Evolutionary conservation across 1,140 invertebrate genomes (phyloP), one percentile per base, ranked within the genome.

Genomic region (Dendrolimus punctatus): DNA sequence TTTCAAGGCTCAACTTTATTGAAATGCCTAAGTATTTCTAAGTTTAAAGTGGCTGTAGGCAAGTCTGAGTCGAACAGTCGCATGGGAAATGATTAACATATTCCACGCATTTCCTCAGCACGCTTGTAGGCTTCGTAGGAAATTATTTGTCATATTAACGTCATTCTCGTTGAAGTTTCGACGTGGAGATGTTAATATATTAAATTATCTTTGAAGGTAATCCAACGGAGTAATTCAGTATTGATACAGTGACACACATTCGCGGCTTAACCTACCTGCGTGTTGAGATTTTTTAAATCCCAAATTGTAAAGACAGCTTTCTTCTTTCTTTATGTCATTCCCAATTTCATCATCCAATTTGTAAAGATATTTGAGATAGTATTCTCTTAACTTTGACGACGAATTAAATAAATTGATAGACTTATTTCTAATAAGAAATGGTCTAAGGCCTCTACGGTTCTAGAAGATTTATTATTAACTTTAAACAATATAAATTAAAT

Each of bases 101-200:
- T 81, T 79, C 74, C 72, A 76, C 74, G 65, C 73, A 73, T 77
- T 81, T 74, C 73, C 65, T 62, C 64, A 63, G 56, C 60, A 49
- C 68, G 60, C 67, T 61, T 60, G 72, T 81, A 74, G 73, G 78
- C 78, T 73, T 72, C 60, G 57, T 59, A 69, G 70, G 70, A 73
- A 77, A 80, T 80, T 74, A 79, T 79, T 79, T 81, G 78, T 81
- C 78, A 81, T 79, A 81, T 81, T 81, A 81, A 81, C 71, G 78
- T 81, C 78, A 79, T 67, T 75, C 66, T 55, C 39, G 58, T 58
- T 45, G 56, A 62, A 77, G 64, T 75, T 76, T 73, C 69, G 57
- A 64, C 60, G 57, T 49, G 60, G 57, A 66, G 74, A 77, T 72
- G 68, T 73, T 80, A 80, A 80, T 80, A 73, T 73, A 78, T 80